These are phyloP conservation scores for Ectobius pallidus DNA, from an alignment of 2,888 invertebrate genomes.

Conservation along the genomic window DNA sequence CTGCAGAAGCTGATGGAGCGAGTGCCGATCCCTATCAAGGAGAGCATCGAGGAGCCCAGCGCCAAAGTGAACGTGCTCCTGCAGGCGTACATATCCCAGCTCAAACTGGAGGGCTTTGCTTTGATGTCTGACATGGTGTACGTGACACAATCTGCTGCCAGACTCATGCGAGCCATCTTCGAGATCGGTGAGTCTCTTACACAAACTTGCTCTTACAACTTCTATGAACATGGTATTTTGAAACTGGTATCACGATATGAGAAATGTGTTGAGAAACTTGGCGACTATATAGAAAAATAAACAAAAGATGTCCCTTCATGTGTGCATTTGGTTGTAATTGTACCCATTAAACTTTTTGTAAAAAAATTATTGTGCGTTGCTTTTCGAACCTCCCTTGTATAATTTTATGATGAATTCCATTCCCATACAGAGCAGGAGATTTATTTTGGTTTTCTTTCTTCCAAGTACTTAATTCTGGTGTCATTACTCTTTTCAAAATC, in stretches of 20 bases:
- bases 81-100: slow-evolving; percentile 97
- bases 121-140: slow-evolving; percentile 99
- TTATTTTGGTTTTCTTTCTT: too few species aligned
- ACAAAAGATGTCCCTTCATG: too few species aligned
- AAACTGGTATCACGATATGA: too few species aligned
- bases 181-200: slow-evolving; percentile 70
- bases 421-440: too few species aligned
- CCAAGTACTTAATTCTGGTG: too few species aligned
- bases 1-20: slow-evolving; percentile 92
- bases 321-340: too few species aligned
- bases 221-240: too few species aligned
- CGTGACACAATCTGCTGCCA: slow-evolving; percentile 95
- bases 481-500: too few species aligned
- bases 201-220: background rate
- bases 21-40: slow-evolving; percentile 99
- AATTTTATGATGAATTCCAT: background rate
- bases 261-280: too few species aligned
- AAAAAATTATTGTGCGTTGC: too few species aligned
- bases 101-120: slow-evolving; percentile 98
- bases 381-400: background rate
- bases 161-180: slow-evolving; percentile 94
- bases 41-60: slow-evolving; percentile 96
- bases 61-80: slow-evolving; percentile 95
- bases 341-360: too few species aligned
- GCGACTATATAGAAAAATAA: too few species aligned